Evolutionary conservation across 2,113 vertebrate species (phyloP).

Genomic region (Boleophthalmus pectinirostris): DNA sequence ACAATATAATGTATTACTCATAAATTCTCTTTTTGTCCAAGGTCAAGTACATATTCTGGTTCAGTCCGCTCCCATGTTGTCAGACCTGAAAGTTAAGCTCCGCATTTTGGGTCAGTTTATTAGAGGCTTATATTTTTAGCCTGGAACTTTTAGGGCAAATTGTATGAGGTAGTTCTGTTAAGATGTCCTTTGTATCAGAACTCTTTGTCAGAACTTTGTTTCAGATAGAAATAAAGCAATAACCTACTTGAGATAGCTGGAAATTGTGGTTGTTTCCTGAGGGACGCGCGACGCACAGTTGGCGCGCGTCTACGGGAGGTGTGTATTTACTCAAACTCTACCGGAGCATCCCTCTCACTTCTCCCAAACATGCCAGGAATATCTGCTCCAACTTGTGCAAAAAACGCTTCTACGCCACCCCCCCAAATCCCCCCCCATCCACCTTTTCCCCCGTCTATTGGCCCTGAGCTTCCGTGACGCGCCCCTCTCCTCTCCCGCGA

Average conservation of each 20-base stretch:
- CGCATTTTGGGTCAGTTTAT: not conserved
- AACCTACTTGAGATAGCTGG: not conserved
- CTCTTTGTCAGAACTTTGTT: not conserved
- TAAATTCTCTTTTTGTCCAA: not conserved
- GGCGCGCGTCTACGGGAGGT: not conserved
- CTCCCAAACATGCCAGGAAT: slow-evolving; percentile 27
- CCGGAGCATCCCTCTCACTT: slow-evolving; percentile 11
- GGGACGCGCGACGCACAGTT: not conserved
- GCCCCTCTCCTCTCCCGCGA: not conserved
- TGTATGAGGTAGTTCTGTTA: not conserved
- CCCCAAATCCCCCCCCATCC: too few species aligned
- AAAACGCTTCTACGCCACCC: slow-evolving; percentile 3
- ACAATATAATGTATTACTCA: not conserved
- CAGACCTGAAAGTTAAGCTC: not conserved
- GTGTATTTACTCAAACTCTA: slow-evolving; percentile 5
- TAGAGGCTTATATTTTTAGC: slow-evolving; percentile 40
- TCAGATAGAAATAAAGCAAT: not conserved
- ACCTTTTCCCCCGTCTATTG: slow-evolving; percentile 36
- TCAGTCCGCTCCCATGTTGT: not conserved
- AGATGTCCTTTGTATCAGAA: not conserved
- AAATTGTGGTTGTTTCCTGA: not conserved
- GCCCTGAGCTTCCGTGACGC: not conserved
- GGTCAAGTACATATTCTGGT: not conserved
- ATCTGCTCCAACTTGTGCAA: slow-evolving; percentile 23
- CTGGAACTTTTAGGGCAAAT: slow-evolving; percentile 89